These are phyloP conservation scores for Amphipoea oculea DNA, from an alignment of 2,888 invertebrate genomes.

Conservation along the genomic window DNA sequence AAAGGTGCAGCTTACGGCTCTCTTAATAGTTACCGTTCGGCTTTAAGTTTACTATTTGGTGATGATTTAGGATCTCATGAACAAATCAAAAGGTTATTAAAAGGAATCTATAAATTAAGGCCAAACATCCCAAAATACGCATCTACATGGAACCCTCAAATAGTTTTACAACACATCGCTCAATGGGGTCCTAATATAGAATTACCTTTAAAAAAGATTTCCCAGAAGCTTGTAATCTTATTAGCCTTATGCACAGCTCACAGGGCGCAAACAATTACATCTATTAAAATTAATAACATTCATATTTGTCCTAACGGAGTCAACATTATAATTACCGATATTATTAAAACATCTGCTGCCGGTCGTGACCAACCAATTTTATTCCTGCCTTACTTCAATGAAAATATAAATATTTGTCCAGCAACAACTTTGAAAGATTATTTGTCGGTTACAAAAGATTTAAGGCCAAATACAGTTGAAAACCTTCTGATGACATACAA, in stretches of 20 bases:
- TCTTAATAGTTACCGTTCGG: too few species aligned
- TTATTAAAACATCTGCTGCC: neutral
- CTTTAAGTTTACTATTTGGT: too few species aligned
- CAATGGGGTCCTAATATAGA: too few species aligned
- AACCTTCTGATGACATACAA: neutral
- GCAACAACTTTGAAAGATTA: conserved; percentile 2
- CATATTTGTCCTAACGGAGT: neutral
- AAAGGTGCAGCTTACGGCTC: too few species aligned
- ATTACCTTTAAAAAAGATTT: neutral
- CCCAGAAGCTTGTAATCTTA: neutral
- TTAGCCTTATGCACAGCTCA: neutral
- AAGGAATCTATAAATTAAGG: too few species aligned
- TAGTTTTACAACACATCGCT: too few species aligned
- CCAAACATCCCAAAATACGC: too few species aligned
- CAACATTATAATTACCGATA: neutral
- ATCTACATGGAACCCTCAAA: too few species aligned
- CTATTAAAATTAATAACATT: conserved; percentile 1
- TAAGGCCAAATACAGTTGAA: neutral
- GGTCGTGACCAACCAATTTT: neutral
- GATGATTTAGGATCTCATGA: too few species aligned
- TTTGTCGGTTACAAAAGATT: neutral
- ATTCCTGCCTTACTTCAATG: neutral
- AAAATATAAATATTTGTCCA: conserved; percentile 1
- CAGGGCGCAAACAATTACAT: neutral
- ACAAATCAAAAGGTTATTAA: too few species aligned